A percentile compares a stretch with the other conserved stretches of the same genome.
These are phyloP conservation scores for Pontoporia blainvillei DNA, from an alignment of 2,113 vertebrate species.

Conservation along the genomic window DNA sequence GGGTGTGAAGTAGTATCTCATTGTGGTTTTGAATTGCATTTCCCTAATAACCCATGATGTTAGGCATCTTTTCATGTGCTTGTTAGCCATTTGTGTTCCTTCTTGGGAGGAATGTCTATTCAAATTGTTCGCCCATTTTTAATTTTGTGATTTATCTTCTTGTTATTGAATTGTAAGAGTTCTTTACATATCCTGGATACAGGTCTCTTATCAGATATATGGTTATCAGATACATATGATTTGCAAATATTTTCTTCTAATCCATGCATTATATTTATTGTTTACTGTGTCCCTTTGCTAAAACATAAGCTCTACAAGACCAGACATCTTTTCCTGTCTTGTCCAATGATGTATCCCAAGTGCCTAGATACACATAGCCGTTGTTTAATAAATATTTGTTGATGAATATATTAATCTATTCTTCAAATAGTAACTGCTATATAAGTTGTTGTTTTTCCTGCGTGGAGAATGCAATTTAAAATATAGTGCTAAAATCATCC, in stretches of 20 bases:
- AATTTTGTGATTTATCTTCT: neutral
- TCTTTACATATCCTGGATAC: neutral
- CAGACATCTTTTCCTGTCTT: neutral
- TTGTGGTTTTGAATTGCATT: neutral
- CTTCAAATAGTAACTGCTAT: neutral
- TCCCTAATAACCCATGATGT: neutral
- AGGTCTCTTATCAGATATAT: neutral
- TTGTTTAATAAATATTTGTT: neutral
- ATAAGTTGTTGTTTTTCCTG: neutral
- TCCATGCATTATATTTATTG: neutral
- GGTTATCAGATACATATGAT: neutral
- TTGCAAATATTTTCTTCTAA: slow-evolving; percentile 10
- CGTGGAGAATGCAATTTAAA: neutral
- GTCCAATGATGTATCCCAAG: neutral
- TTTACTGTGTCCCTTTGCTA: neutral
- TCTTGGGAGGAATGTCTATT: neutral
- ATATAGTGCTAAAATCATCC: neutral
- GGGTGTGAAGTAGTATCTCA: neutral
- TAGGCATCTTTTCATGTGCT: neutral
- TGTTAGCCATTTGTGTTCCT: neutral
- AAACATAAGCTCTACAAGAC: neutral
- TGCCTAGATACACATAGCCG: neutral
- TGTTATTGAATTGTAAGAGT: neutral
- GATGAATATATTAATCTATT: neutral
- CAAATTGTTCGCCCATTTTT: neutral